phyloP scores from a whole-genome alignment of 2,113 vertebrate species.

The Ceyx melanurus region DNA sequence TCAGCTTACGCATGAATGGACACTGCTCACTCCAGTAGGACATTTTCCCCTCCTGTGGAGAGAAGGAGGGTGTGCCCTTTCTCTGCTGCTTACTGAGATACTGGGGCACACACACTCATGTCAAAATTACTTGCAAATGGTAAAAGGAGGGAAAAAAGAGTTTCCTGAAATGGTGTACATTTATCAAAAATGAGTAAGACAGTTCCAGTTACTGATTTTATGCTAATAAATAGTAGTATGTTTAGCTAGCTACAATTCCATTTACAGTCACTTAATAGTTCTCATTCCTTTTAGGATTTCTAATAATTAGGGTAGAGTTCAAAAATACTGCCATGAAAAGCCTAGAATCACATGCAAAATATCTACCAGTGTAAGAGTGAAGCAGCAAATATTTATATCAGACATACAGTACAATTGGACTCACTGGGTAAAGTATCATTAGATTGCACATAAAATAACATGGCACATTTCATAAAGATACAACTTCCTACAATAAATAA shows the following conservation, averaged over 20 bases:
- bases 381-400: neutral
- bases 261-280: neutral
- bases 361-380: neutral
- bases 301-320: neutral
- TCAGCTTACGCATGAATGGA: neutral
- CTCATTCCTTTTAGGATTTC: neutral
- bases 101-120: neutral
- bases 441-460: neutral
- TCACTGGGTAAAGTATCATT: neutral
- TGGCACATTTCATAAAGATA: conserved; percentile 42
- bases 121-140: neutral
- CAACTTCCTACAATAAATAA: neutral
- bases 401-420: neutral
- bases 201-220: neutral
- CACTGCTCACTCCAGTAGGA: neutral
- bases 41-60: neutral
- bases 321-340: neutral
- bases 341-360: neutral
- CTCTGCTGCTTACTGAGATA: neutral
- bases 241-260: neutral
- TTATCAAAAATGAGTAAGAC: neutral
- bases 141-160: neutral
- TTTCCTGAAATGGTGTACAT: neutral
- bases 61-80: neutral
- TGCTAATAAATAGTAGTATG: neutral